Percentiles rank a stretch among this genome's conserved stretches.
phyloP scores from a whole-genome alignment of 2,888 invertebrate genomes.

The Rotaria sp. region DNA sequence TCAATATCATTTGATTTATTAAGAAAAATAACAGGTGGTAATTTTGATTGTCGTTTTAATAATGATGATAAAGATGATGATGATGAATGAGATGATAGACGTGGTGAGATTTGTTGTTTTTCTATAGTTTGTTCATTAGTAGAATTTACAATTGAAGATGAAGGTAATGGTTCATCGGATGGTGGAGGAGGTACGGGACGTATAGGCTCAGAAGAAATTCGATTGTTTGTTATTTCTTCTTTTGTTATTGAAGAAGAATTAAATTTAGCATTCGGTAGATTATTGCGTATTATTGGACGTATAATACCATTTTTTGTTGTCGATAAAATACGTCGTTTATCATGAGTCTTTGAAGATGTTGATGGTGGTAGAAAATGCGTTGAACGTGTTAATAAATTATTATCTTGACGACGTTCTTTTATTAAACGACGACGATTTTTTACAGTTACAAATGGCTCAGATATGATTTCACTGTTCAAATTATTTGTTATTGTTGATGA shows the following conservation, averaged over 20 bases:
- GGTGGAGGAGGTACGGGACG: too few species aligned
- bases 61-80: neutral
- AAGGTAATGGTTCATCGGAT: neutral
- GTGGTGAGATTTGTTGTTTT: neutral
- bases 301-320: neutral
- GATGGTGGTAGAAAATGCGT: neutral
- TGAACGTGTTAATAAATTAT: neutral
- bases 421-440: conserved; percentile 2
- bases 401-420: conserved; percentile 26
- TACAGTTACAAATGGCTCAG: conserved; percentile 13
- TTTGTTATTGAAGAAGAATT: neutral
- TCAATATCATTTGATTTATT: neutral
- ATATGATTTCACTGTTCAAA: neutral
- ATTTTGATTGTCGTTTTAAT: conserved; percentile 13
- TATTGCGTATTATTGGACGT: neutral
- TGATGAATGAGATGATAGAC: conserved; percentile 3
- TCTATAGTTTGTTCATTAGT: too few species aligned
- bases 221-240: neutral
- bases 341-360: neutral
- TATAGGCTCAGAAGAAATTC: neutral
- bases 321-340: neutral
- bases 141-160: neutral
- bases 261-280: neutral
- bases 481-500: neutral
- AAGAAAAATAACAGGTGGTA: neutral